Percentiles rank a stretch among this genome's conserved stretches.
These are phyloP conservation scores for Trinectes maculatus DNA, from an alignment of 2,113 vertebrate species.

Conservation along the genomic window DNA sequence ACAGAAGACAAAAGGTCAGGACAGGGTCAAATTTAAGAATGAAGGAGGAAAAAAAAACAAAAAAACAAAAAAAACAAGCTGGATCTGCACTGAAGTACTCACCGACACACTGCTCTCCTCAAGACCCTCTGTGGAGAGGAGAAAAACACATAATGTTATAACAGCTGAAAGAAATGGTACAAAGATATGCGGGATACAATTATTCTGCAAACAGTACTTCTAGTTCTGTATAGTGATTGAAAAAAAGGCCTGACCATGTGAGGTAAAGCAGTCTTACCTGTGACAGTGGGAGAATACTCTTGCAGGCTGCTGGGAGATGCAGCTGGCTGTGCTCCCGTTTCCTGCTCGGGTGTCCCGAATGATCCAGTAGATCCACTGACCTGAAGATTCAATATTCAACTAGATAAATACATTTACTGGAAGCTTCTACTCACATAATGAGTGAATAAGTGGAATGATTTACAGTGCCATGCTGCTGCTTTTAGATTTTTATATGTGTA, in stretches of 20 bases:
- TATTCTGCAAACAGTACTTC: neutral
- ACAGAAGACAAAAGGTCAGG: constrained; percentile 67
- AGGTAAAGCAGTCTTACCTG: constrained; percentile 66
- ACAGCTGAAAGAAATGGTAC: neutral
- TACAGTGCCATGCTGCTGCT: neutral
- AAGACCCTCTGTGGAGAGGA: constrained; percentile 70
- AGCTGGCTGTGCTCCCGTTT: constrained; percentile 9
- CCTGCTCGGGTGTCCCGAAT: constrained; percentile 33
- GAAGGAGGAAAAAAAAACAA: constrained; percentile 60
- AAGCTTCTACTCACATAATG: no score
- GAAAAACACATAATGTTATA: constrained; percentile 13
- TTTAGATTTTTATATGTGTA: no score
- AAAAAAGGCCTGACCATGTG: neutral
- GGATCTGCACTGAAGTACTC: constrained; percentile 62
- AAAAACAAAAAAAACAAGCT: constrained; percentile 13
- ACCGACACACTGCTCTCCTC: constrained; percentile 77
- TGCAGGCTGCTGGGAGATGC: constrained; percentile 47
- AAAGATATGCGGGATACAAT: neutral
- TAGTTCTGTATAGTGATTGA: neutral
- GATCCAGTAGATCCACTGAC: constrained; percentile 33
- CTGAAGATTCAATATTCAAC: constrained; percentile 47
- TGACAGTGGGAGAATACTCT: constrained; percentile 62
- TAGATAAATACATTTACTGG: constrained; percentile 23
- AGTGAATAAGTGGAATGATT: no score
- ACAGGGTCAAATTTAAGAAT: constrained; percentile 64